Base-by-base conservation (phyloP, 2,113 vertebrate genomes). In the Colaptes auratus region DNA sequence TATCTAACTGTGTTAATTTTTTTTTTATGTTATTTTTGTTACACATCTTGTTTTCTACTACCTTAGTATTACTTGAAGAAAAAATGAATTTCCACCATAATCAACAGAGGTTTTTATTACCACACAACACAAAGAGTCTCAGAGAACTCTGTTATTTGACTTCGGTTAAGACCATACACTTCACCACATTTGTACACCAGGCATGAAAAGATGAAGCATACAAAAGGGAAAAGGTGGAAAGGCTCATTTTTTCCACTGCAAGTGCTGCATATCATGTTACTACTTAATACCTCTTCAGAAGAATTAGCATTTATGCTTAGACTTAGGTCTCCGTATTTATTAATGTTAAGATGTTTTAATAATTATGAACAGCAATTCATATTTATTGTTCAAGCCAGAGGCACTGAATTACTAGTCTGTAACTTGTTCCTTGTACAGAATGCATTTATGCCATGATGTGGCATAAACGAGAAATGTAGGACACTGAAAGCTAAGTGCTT, bases 61-160 rank as follows among this genome's bases (percentile, higher is more conserved):
- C 46, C 79, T 25, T 39, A 91, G 46, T n/a, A 23, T 33, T 86
- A 71, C 61, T 88, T 90, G 76, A 95, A 95, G 77, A 92, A 97
- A 97, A 97, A 97, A 96, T 96, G 39, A 89, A 93, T 95, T 96
- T 95, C 87, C 82, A 96, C 92, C 89, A 90, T 66, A 67, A 27
- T 92, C 24, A 73, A 46, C 85, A 89, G 75, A 83, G 78, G 44
- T 89, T 95, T 96, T 96, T 89, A 92, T 90, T 96, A 66, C 90
- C 42, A 58, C 17, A 75, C 46, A 87, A 21, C 71, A 66, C 74
- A 80, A 85, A 81, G 88, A 90, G 81, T 56, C 89, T 77, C 53
- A 25, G 13, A 3, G 71, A 56, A 60, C 27, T 61, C 53, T 69
- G 33, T 70, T 81, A 64, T 23, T 23, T 66, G 82, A 89, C 80